Percentiles rank a stretch among this genome's conserved stretches.
Evolutionary conservation across 1,140 invertebrate species (phyloP).

Genomic region (Diorhabda elongata): DNA sequence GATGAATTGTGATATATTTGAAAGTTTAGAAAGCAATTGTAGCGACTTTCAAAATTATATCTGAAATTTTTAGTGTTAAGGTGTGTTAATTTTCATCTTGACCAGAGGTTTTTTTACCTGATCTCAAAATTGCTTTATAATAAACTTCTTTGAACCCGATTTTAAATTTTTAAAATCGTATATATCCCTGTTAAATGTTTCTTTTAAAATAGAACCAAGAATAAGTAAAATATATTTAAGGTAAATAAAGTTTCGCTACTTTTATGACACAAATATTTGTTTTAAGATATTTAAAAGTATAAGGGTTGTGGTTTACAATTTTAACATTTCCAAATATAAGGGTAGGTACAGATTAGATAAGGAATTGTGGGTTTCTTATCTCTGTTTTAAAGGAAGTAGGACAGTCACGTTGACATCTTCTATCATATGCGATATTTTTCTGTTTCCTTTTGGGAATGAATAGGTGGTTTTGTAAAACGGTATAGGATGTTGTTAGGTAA

Average conservation of each 20-base stretch:
- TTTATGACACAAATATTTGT: slow-evolving; percentile 1
- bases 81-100: too few relatives aligned
- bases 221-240: too few relatives aligned
- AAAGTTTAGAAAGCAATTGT: too few relatives aligned
- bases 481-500: not conserved
- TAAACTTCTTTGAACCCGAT: too few relatives aligned
- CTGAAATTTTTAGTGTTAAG: too few relatives aligned
- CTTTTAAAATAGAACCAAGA: too few relatives aligned
- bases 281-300: not conserved
- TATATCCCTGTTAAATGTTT: too few relatives aligned
- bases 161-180: too few relatives aligned
- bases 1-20: too few relatives aligned
- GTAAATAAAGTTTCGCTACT: not conserved
- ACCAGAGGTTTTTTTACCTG: too few relatives aligned
- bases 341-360: not conserved
- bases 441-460: not conserved
- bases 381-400: not conserved
- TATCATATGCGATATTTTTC: slow-evolving; percentile 1
- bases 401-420: not conserved
- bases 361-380: not conserved
- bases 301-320: not conserved
- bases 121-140: too few relatives aligned
- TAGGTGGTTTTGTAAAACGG: not conserved
- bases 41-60: too few relatives aligned
- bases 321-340: not conserved